These are phyloP conservation scores for Solea senegalensis DNA, from an alignment of 2,113 vertebrate genomes.

Conservation along the genomic window DNA sequence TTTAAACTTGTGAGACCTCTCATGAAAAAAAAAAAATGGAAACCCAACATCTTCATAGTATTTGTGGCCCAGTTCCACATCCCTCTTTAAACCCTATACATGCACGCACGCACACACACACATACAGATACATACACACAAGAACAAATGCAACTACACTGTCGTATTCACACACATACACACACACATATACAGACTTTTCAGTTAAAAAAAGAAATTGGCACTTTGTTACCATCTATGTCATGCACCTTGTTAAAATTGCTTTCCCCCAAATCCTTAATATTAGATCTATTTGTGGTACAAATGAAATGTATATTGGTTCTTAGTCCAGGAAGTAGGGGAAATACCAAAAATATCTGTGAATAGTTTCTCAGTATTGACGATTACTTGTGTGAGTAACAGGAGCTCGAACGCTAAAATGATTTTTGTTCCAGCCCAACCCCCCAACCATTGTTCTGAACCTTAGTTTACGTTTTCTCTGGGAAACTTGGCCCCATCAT, in stretches of 20 bases:
- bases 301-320: slow-evolving; percentile 78
- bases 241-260: slow-evolving; percentile 83
- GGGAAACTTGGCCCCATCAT: slow-evolving; percentile 57
- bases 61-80: slow-evolving; percentile 72
- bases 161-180: neutral
- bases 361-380: slow-evolving; percentile 78
- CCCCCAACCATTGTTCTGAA: slow-evolving; percentile 63
- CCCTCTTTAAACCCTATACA: slow-evolving; percentile 52
- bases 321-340: slow-evolving; percentile 73
- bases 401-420: slow-evolving; percentile 65
- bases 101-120: slow-evolving; percentile 8
- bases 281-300: slow-evolving; percentile 81
- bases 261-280: slow-evolving; percentile 77
- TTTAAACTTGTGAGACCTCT: slow-evolving; percentile 67
- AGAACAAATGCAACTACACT: slow-evolving; percentile 32
- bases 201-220: slow-evolving; percentile 65
- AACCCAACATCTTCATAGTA: slow-evolving; percentile 67
- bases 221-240: slow-evolving; percentile 80
- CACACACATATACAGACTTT: slow-evolving; percentile 37
- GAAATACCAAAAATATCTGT: slow-evolving; percentile 78
- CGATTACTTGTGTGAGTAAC: slow-evolving; percentile 69
- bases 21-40: slow-evolving; percentile 40
- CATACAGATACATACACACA: slow-evolving; percentile 19
- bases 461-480: slow-evolving; percentile 65
- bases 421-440: slow-evolving; percentile 49